phyloP scores from a whole-genome alignment of 2,888 invertebrate species.

The Acanthosoma haemorrhoidale region DNA sequence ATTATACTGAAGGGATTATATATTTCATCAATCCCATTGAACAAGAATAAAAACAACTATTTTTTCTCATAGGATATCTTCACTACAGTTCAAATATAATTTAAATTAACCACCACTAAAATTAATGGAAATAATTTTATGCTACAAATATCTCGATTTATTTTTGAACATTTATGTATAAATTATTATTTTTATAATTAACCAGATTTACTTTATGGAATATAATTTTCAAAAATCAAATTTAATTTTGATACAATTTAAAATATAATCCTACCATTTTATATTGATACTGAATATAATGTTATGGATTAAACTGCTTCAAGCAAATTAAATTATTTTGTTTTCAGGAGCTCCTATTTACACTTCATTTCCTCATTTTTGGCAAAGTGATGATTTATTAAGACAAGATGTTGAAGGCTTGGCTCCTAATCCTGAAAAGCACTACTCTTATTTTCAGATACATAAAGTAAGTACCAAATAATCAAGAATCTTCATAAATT shows the following conservation, averaged over 20 bases:
- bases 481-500: not conserved
- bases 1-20: not conserved
- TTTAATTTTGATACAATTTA: not conserved
- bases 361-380: constrained; percentile 37
- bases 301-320: too few relatives aligned
- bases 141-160: not conserved
- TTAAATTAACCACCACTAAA: too few relatives aligned
- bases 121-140: too few relatives aligned
- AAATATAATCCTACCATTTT: too few relatives aligned
- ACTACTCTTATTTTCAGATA: constrained; percentile 35
- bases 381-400: constrained; percentile 29
- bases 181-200: not conserved
- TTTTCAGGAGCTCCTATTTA: constrained; percentile 34
- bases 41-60: too few relatives aligned
- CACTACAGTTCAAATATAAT: too few relatives aligned
- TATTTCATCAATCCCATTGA: not conserved
- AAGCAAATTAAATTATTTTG: not conserved
- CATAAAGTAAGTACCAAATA: constrained; percentile 29
- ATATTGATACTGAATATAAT: too few relatives aligned
- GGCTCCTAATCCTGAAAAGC: constrained; percentile 32
- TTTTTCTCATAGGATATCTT: too few relatives aligned
- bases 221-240: too few relatives aligned
- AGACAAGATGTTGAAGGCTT: constrained; percentile 32
- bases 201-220: too few relatives aligned
- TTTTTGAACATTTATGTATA: not conserved